A percentile compares a stretch with the other conserved stretches of the same genome.
Conservation (phyloP, 2,888 invertebrate genomes). For the Capitulum mitella region DNA sequence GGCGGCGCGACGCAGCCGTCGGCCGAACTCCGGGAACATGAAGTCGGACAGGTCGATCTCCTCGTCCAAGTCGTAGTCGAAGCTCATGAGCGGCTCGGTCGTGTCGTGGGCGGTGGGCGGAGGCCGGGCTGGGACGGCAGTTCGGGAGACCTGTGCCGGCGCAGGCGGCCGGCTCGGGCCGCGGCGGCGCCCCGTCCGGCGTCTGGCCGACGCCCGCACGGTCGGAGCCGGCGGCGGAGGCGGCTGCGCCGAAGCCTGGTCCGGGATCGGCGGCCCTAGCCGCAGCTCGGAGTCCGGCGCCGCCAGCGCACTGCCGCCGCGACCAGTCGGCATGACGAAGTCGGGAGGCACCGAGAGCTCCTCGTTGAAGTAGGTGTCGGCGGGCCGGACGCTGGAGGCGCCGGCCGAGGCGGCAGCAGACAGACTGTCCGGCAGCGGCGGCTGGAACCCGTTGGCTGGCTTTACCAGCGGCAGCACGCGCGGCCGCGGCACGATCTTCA, state of each 20-base stretch:
- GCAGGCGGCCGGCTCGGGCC: background rate
- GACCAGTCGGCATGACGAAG: background rate
- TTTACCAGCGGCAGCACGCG: background rate
- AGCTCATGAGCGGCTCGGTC: background rate
- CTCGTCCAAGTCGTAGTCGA: background rate
- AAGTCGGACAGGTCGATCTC: background rate
- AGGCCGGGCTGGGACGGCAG: background rate
- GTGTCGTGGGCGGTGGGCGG: background rate
- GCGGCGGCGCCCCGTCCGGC: background rate
- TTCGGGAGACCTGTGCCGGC: background rate
- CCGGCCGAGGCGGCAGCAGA: background rate
- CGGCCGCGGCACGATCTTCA: background rate
- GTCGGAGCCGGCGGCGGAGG: background rate
- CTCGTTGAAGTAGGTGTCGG: slow-evolving; percentile 5
- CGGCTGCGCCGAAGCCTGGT: too few species aligned
- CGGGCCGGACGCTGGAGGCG: background rate
- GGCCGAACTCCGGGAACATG: slow-evolving; percentile 18
- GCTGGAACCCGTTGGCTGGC: background rate
- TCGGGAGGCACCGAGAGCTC: background rate
- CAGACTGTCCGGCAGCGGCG: background rate
- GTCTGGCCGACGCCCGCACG: background rate
- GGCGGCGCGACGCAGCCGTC: background rate
- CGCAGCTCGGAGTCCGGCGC: background rate
- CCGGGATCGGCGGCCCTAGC: background rate
- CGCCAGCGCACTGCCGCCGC: background rate